Evolutionary conservation across 2,113 vertebrate species (phyloP).

Genomic region (Myxocyprinus asiaticus): DNA sequence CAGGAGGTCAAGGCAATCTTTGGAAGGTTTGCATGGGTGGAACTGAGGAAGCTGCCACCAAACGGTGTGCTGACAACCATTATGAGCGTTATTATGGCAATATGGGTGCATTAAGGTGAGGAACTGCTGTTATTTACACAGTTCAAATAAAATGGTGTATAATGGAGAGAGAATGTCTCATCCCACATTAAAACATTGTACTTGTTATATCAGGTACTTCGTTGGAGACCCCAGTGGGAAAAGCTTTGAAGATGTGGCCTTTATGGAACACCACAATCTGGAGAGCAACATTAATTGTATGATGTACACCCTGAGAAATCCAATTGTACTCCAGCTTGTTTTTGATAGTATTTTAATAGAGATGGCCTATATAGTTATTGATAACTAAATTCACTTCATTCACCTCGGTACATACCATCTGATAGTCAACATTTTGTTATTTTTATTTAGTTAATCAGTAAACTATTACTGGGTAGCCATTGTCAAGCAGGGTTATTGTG

Average conservation of each 20-base stretch:
- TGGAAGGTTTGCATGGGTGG: slow-evolving; percentile 90
- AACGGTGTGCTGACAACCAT: slow-evolving; percentile 83
- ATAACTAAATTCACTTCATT: too few species aligned
- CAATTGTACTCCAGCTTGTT: too few species aligned
- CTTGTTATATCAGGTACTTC: too few species aligned
- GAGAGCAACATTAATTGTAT: slow-evolving; percentile 82
- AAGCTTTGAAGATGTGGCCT: slow-evolving; percentile 88
- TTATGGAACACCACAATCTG: slow-evolving; percentile 85
- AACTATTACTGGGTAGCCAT: too few species aligned
- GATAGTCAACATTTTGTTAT: too few species aligned
- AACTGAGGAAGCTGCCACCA: slow-evolving; percentile 75
- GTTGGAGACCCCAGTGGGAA: slow-evolving; percentile 84
- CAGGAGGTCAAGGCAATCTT: slow-evolving; percentile 79
- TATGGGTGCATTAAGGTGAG: slow-evolving; percentile 85
- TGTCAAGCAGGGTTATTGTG: too few species aligned
- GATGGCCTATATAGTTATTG: too few species aligned
- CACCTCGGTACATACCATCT: too few species aligned
- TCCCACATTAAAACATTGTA: too few species aligned
- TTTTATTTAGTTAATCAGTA: too few species aligned
- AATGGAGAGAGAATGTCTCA: background rate
- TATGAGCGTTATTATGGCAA: slow-evolving; percentile 89
- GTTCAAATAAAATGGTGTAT: background rate
- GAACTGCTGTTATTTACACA: background rate
- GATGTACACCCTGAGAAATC: too few species aligned
- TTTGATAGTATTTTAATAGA: too few species aligned